Conservation (phyloP, 2,113 vertebrate species). For the Eptesicus fuscus region DNA sequence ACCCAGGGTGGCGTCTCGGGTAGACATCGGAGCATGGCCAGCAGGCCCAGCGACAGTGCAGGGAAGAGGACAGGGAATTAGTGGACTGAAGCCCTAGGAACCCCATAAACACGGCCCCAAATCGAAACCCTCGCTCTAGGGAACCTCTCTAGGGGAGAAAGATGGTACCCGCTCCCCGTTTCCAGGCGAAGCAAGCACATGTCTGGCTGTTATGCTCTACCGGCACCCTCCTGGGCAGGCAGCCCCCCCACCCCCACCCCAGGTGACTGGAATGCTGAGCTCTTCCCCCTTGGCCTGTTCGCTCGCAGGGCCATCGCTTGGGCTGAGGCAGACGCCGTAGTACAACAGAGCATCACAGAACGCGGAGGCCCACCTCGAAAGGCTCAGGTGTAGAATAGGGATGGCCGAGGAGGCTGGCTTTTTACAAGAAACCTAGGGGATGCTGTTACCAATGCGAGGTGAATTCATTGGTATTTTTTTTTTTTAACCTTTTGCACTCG, state of each 20-base stretch:
- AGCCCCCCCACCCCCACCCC: no score
- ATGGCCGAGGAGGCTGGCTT: background rate
- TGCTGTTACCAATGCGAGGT: background rate
- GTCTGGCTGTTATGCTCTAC: background rate
- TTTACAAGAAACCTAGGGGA: background rate
- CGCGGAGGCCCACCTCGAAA: background rate
- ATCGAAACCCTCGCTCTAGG: background rate
- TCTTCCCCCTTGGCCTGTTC: conserved; percentile 92
- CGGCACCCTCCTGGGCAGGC: rapidly evolving
- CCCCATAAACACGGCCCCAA: background rate
- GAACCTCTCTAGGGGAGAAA: background rate
- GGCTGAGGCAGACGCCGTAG: conserved; percentile 84
- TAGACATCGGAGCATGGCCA: background rate
- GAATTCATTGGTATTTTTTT: no score
- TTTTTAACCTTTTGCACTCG: no score
- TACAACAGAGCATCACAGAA: background rate
- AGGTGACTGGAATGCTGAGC: rapidly evolving
- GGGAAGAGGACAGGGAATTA: background rate
- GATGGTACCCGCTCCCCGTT: rapidly evolving
- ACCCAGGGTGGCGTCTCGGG: background rate
- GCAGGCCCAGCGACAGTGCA: background rate
- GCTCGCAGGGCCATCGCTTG: conserved; percentile 81
- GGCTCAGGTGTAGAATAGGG: background rate
- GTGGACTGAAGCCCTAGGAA: background rate
- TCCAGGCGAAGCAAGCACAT: rapidly evolving